Evolutionary conservation across 1,140 invertebrate genomes (phyloP).

Genomic region (Drosophila sucinea): DNA sequence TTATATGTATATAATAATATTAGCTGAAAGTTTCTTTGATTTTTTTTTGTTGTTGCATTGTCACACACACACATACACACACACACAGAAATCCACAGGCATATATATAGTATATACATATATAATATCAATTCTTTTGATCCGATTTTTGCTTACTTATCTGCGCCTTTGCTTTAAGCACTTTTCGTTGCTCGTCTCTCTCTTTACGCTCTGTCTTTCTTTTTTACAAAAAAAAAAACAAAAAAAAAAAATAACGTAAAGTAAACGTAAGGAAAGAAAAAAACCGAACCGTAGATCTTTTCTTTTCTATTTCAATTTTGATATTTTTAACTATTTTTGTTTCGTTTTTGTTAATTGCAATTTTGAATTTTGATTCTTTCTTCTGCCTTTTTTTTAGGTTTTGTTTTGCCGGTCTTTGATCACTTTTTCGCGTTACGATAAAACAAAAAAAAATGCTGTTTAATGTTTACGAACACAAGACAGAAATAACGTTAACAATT

Average conservation of each 20-base stretch:
- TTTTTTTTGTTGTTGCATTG: not conserved
- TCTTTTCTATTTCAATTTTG: not conserved
- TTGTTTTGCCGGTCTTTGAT: constrained; percentile 50
- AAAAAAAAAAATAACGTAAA: constrained; percentile 59
- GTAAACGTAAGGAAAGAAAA: constrained; percentile 60
- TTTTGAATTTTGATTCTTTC: constrained; percentile 70
- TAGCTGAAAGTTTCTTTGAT: not conserved
- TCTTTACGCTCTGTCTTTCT: constrained; percentile 20
- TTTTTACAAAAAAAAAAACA: constrained; percentile 53
- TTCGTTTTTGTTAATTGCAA: constrained; percentile 25
- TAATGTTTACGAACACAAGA: constrained; percentile 74
- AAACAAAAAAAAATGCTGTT: constrained; percentile 55
- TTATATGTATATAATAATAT: constrained; percentile 4
- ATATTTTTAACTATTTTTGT: constrained; percentile 29
- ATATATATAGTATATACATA: constrained; percentile 21
- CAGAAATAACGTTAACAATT: constrained; percentile 46
- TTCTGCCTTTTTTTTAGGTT: constrained; percentile 12
- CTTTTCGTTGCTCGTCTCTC: constrained; percentile 24
- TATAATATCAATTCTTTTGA: constrained; percentile 20
- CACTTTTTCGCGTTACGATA: constrained; percentile 14
- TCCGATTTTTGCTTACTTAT: constrained; percentile 63
- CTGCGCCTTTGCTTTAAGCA: constrained; percentile 57
- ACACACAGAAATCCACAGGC: constrained; percentile 22
- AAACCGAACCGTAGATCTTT: constrained; percentile 28
- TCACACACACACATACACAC: not conserved